Evolutionary conservation across 1,140 invertebrate species (phyloP), one percentile per base, ranked within the genome.

Genomic region (Leptoteleia sp.): DNA sequence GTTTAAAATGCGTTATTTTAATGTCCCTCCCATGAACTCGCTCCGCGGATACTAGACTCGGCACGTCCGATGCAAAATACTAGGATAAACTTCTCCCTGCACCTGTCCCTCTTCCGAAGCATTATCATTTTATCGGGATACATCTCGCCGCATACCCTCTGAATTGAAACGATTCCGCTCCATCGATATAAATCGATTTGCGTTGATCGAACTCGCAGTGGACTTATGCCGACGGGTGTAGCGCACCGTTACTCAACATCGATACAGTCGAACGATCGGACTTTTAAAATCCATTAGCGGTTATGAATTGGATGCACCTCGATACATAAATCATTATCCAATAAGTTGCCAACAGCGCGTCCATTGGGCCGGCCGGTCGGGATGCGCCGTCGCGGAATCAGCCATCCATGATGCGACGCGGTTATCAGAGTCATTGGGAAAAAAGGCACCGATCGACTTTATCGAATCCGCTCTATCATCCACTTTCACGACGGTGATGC

Each of bases 381-480:
- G 45, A 29, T 48, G 13, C 17, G n/a, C 47, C 31, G n/a, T 27
- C 37, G 38, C 17, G 37, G 27, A 64, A 13, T 42, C 64, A 57
- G 29, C 42, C 40, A 55, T 68, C 64, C 64, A 42, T 57, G 61
- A 54, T 65, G 22, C 37, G 47, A 52, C 31, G 17, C 12, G 43
- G 12, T 48, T 5, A 5, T 22, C 19, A 22, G 5, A 22, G 19
- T 22, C 19, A 5, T 22, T 22, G n/a, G 2, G 13, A 40, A 42
- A 64, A 55, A 64, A 47, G 31, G 29, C 38, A 11, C 13, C 59
- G 16, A 47, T 55, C 27, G 22, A 52, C 29, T 50, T 73, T 70
- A 33, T 37, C 42, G 40, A 55, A 50, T 50, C n/a, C 43, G 50
- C 43, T 57, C 50, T 31, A 67, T 65, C 52, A 65, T 65, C 54